Percentiles rank a stretch among this genome's conserved stretches.
These are phyloP conservation scores for Pocillopora verrucosa DNA, from an alignment of 64 coral and sea anemone species.

Conservation along the genomic window DNA sequence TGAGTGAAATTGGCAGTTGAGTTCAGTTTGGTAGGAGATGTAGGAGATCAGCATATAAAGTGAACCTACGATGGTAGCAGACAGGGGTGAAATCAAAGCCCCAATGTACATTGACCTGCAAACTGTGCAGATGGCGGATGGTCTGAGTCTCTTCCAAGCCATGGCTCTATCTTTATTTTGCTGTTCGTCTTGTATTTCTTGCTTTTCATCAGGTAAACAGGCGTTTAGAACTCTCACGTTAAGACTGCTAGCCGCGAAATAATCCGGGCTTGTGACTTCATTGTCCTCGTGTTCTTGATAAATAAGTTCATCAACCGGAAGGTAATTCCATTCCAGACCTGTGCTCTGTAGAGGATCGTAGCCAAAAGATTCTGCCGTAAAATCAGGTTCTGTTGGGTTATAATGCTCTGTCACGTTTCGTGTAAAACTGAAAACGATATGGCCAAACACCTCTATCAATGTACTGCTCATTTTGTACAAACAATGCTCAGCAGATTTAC, in stretches of 20 bases:
- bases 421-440: no score
- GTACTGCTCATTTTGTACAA: no score
- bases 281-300: no score
- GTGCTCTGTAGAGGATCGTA: not conserved
- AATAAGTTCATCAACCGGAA: no score
- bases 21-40: not conserved
- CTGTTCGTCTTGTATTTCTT: not conserved
- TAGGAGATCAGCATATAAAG: not conserved
- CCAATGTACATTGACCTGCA: slow-evolving; percentile 16
- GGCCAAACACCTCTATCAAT: no score
- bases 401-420: not conserved
- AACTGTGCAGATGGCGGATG: not conserved
- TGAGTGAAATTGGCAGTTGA: not conserved
- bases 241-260: not conserved
- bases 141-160: slow-evolving; percentile 17
- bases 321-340: not conserved
- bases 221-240: not conserved
- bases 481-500: no score
- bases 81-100: not conserved
- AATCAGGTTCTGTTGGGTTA: not conserved
- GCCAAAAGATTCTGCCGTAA: not conserved
- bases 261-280: not conserved
- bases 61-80: not conserved
- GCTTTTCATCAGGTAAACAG: not conserved
- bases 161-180: not conserved